phyloP scores from a whole-genome alignment of 2,113 vertebrate species.

The Thomomys bottae region DNA sequence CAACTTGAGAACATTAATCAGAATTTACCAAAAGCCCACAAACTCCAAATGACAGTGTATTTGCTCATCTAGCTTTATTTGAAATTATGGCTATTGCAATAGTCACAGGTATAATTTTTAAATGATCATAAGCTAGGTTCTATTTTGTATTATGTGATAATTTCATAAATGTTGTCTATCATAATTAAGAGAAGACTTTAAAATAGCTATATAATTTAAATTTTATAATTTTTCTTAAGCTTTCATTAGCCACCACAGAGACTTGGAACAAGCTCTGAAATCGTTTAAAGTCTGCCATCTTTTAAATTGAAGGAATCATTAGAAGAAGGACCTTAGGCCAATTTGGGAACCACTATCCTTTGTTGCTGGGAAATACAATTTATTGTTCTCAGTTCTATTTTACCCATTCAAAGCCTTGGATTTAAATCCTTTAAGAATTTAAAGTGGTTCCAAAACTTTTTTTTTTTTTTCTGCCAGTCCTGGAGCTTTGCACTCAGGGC shows the following conservation, averaged over 20 bases:
- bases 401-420: not conserved
- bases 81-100: not conserved
- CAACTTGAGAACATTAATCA: constrained; percentile 15
- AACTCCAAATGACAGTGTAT: not conserved
- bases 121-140: not conserved
- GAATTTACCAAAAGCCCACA: not conserved
- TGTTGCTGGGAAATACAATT: not conserved
- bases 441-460: not conserved
- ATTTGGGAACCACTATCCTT: not conserved
- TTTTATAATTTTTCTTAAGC: constrained; percentile 20
- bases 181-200: constrained; percentile 14
- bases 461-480: too few species aligned
- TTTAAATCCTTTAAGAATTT: not conserved
- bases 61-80: not conserved
- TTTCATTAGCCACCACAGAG: not conserved
- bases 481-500: too few species aligned
- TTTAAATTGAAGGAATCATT: constrained; percentile 17
- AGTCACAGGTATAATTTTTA: not conserved
- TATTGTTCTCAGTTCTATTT: not conserved
- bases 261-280: not conserved
- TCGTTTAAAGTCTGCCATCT: not conserved
- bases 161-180: not conserved
- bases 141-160: not conserved
- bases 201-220: not conserved
- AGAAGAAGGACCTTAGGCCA: not conserved